Conservation (phyloP, 2,113 vertebrate genomes). For the Corythornis vintsioides region DNA sequence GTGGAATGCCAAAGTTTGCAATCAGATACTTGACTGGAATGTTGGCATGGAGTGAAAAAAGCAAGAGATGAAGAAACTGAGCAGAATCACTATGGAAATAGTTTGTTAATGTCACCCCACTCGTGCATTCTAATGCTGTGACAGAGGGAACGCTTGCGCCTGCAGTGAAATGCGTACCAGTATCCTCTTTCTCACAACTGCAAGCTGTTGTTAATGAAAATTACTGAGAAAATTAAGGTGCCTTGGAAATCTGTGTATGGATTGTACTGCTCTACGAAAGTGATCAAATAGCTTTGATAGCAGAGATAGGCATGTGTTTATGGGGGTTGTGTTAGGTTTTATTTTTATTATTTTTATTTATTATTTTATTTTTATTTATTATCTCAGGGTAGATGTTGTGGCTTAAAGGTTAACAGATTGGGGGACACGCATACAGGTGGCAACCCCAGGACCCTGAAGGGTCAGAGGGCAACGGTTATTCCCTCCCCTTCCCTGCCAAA, state of each 20-base stretch:
- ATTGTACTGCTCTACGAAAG: background rate
- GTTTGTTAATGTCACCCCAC: rapidly evolving
- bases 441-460: no score
- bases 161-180: rapidly evolving
- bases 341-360: no score
- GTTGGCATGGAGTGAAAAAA: background rate
- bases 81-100: background rate
- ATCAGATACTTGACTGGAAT: background rate
- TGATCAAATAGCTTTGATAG: background rate
- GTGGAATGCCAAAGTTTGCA: background rate
- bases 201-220: background rate
- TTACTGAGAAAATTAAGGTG: background rate
- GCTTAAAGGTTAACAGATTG: no score
- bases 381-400: background rate
- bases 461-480: no score
- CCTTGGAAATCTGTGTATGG: background rate
- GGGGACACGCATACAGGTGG: no score
- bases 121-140: rapidly evolving
- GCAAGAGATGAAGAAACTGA: background rate
- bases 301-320: background rate
- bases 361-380: background rate
- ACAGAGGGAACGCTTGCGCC: background rate
- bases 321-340: background rate
- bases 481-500: no score
- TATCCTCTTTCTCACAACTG: background rate